Conservation (phyloP, 2,797 vertebrate genomes). For the Coendou prehensilis region DNA sequence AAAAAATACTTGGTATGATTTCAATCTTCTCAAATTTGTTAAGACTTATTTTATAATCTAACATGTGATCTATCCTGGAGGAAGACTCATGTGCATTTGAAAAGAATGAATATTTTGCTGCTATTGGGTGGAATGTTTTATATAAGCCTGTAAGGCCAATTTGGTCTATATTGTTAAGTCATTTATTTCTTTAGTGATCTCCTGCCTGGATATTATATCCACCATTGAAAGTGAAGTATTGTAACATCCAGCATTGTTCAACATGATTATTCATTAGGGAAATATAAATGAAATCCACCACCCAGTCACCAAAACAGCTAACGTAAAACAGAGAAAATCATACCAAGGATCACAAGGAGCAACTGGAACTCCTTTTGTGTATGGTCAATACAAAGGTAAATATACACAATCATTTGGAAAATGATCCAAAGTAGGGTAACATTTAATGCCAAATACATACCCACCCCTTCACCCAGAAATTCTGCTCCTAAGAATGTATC, state of each 20-base stretch:
- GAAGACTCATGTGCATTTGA: background rate
- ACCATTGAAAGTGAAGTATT: background rate
- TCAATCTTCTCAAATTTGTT: background rate
- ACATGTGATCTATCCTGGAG: background rate
- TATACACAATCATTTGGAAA: background rate
- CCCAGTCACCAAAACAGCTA: background rate
- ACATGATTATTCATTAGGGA: background rate
- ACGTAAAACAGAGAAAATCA: background rate
- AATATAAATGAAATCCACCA: background rate
- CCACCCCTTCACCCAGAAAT: background rate
- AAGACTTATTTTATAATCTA: background rate
- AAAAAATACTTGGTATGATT: background rate
- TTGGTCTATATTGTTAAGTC: background rate
- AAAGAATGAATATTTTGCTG: too few relatives aligned
- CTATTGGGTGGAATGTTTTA: background rate
- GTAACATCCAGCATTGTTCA: background rate
- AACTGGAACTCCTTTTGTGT: background rate
- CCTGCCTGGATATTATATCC: background rate
- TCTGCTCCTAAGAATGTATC: background rate
- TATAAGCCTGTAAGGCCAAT: background rate
- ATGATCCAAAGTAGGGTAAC: background rate
- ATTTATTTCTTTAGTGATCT: conserved; percentile 8
- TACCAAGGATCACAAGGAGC: background rate
- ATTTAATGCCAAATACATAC: conserved; percentile 32
- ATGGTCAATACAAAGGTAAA: background rate